These are phyloP conservation scores for Scrobipalpa costella DNA, from an alignment of 2,888 invertebrate species.

Conservation along the genomic window DNA sequence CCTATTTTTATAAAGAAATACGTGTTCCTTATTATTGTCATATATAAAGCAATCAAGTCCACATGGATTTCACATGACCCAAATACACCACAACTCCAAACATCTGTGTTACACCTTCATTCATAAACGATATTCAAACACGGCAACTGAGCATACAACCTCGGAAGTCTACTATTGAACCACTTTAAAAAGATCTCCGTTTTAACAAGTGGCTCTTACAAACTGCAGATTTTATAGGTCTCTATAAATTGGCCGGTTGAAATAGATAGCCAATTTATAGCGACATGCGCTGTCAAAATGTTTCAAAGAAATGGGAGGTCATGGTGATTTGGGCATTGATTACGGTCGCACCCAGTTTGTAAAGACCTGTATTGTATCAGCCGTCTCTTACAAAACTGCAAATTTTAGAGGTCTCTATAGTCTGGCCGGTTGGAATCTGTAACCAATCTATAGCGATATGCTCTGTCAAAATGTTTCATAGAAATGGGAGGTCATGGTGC, in stretches of 20 bases:
- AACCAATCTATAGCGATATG: background rate
- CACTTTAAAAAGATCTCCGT: background rate
- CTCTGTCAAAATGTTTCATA: background rate
- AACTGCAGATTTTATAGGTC: background rate
- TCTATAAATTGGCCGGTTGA: background rate
- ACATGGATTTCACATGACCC: background rate
- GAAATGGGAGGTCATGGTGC: background rate
- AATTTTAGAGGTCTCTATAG: background rate
- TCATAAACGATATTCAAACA: conserved; percentile 8
- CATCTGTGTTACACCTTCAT: conserved; percentile 10
- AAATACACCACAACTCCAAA: background rate
- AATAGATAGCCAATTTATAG: background rate
- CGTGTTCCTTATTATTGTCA: background rate
- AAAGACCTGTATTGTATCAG: background rate
- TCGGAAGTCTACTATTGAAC: conserved; percentile 32
- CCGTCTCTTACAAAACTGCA: background rate
- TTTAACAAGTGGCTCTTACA: background rate
- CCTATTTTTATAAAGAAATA: no score
- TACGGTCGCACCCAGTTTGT: conserved; percentile 42
- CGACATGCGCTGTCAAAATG: background rate
- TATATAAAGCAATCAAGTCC: background rate
- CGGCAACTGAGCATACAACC: background rate
- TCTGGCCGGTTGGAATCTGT: background rate
- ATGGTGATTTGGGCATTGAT: background rate
- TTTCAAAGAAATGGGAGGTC: background rate